Conservation (phyloP, 1,140 invertebrate genomes). For the Drosophila parabipectinata region DNA sequence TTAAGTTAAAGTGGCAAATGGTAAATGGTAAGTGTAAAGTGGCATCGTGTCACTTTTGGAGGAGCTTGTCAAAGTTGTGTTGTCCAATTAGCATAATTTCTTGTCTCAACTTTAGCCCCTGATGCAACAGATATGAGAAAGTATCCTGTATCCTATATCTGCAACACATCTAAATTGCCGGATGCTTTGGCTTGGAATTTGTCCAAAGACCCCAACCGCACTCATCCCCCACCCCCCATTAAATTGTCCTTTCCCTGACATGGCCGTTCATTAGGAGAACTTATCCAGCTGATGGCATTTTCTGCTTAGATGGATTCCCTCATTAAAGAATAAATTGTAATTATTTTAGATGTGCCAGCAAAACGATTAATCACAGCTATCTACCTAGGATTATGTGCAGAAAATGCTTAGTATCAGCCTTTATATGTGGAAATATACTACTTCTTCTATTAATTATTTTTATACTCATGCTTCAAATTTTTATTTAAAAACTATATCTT, state of each 20-base stretch:
- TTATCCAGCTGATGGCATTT: constrained; percentile 21
- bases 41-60: constrained; percentile 21
- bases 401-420: not conserved
- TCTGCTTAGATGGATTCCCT: constrained; percentile 43
- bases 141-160: constrained; percentile 10
- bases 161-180: constrained; percentile 36
- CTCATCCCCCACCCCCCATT: not conserved
- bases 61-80: constrained; percentile 50
- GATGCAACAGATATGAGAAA: constrained; percentile 45
- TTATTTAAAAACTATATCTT: too few species aligned
- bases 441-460: not conserved
- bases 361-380: constrained; percentile 52
- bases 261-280: constrained; percentile 14
- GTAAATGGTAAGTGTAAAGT: constrained; percentile 8
- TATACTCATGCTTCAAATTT: too few species aligned
- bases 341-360: constrained; percentile 42
- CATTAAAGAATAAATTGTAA: constrained; percentile 72
- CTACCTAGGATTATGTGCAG: constrained; percentile 19
- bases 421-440: not conserved
- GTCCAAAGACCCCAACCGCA: not conserved
- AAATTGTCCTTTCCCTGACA: not conserved
- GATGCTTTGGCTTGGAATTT: constrained; percentile 12
- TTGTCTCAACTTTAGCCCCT: constrained; percentile 22
- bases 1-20: constrained; percentile 2
- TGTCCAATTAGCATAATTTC: constrained; percentile 64